Base-by-base conservation (phyloP, 2,888 invertebrate species). In the Biston betularia region DNA sequence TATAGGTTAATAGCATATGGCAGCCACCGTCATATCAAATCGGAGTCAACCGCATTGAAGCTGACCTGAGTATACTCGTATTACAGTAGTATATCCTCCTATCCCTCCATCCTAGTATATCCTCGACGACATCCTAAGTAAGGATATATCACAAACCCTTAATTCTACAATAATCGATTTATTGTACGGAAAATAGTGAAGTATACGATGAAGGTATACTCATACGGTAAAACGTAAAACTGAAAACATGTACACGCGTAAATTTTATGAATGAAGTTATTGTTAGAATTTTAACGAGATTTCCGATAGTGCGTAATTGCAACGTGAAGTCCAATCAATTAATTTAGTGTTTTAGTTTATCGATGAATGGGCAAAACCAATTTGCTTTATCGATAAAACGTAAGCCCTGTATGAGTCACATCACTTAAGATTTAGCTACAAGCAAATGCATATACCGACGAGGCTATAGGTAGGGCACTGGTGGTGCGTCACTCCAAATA, bases 281-380 rank as follows among this genome's bases (percentile, higher is more conserved):
- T 61, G 38, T 49, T 15, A n/a, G 15, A 38, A 11, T 38, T 48
- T 57, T 57, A 52, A 63, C 63, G 52, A 63, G 45, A 1, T 54
- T 54, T 48, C 42, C 53, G 46, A 58, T 64, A 64, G 64, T 54
- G 48, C 12, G 49, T 58, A 59, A 64, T 64, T 59, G 54, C 48
- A 34, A 59, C 14, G 33, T 34, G 15, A 44, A 40, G 46, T 50
- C 42, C 64, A 64, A 64, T 64, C 57, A 58, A 58, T 38, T 45
- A 48, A 59, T 59, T 59, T 59, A 53, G 40, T 46, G 48, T 64
- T 58, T 42, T 53, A 53, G 58, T 58, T 64, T 49, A 64, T 64
- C 64, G 54, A 64, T 64, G 64, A 48, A 54, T 46, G 48, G 15
- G 34, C 24, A 44, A 61, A 48, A 11, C 49, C 63, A 63, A 52